Conservation (phyloP, 2,113 vertebrate genomes). For the Alethe castanea region DNA sequence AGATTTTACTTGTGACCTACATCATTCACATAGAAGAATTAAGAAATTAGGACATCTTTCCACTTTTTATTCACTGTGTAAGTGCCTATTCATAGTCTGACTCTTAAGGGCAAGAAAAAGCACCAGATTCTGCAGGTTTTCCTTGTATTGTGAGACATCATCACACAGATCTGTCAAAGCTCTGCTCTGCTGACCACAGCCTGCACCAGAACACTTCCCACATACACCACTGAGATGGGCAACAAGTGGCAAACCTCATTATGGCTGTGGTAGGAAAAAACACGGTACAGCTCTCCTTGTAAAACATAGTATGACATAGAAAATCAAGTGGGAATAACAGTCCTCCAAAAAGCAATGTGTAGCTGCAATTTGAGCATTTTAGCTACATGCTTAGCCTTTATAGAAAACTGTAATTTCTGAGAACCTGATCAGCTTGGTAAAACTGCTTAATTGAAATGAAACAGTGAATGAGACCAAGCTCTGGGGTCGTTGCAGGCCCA, state of each 20-base stretch:
- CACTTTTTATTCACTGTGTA: background rate
- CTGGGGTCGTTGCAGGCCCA: background rate
- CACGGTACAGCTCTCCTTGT: background rate
- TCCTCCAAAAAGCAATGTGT: background rate
- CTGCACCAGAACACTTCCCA: background rate
- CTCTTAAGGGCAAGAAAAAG: background rate
- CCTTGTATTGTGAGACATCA: background rate
- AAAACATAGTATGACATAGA: background rate
- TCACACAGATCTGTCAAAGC: background rate
- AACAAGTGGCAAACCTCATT: background rate
- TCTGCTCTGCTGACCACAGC: background rate
- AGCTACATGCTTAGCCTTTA: background rate
- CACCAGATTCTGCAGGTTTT: background rate
- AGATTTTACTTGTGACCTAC: constrained; percentile 66
- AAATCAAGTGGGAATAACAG: background rate
- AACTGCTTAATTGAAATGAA: background rate
- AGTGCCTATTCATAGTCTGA: background rate
- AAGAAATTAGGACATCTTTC: constrained; percentile 52
- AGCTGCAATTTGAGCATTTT: background rate
- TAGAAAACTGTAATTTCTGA: background rate
- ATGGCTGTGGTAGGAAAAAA: background rate
- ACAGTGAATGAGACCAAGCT: background rate
- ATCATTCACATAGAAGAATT: constrained; percentile 53
- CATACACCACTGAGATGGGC: background rate
- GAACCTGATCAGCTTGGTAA: background rate